Percentiles rank a stretch among this genome's conserved stretches.
phyloP scores from a whole-genome alignment of 1,140 invertebrate genomes.

The Diabrotica virgifera region DNA sequence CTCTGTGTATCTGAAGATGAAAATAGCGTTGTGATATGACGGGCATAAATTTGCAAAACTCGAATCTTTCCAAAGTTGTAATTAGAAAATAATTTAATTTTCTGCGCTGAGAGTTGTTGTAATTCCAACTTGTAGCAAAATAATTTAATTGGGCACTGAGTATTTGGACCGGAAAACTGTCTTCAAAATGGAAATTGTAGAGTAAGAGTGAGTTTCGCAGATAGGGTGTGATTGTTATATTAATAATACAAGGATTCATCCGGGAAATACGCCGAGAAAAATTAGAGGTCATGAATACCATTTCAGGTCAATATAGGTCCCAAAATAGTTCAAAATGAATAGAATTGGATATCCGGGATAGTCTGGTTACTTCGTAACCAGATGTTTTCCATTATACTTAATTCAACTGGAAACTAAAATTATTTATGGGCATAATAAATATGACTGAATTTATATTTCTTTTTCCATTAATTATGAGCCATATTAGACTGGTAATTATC shows the following conservation, averaged over 20 bases:
- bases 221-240: neutral
- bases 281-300: too few relatives aligned
- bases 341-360: too few relatives aligned
- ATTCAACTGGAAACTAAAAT: too few relatives aligned
- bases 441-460: too few relatives aligned
- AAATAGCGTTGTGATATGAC: slow-evolving; percentile 15
- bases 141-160: slow-evolving; percentile 27
- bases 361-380: too few relatives aligned
- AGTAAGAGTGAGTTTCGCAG: neutral
- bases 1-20: neutral
- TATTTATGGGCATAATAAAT: too few relatives aligned
- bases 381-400: too few relatives aligned
- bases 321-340: too few relatives aligned
- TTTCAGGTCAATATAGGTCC: too few relatives aligned
- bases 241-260: neutral
- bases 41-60: slow-evolving; percentile 16
- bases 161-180: slow-evolving; percentile 22
- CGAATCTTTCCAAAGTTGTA: slow-evolving; percentile 32
- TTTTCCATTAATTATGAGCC: too few relatives aligned
- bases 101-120: slow-evolving; percentile 29
- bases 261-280: too few relatives aligned
- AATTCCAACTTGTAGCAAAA: slow-evolving; percentile 22
- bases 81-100: slow-evolving; percentile 38
- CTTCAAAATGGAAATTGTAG: slow-evolving; percentile 8
- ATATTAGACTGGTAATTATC: too few relatives aligned